Conservation (phyloP, 2,797 vertebrate species). For the Smutsia temminckii region DNA sequence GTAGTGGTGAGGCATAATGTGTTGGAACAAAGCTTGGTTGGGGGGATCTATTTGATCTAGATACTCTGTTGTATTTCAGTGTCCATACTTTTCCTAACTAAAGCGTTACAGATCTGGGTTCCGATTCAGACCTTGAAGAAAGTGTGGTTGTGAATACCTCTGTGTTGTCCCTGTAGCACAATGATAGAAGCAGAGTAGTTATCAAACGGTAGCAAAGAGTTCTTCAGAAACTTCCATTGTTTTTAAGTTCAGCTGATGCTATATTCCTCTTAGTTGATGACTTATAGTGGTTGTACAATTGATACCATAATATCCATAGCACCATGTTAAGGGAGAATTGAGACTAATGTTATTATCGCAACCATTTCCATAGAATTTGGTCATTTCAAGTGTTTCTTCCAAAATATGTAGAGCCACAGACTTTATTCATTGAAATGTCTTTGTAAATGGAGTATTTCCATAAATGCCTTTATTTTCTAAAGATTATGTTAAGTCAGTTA, state of each 20-base stretch:
- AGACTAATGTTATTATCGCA: not conserved
- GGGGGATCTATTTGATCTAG: not conserved
- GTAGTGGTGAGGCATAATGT: not conserved
- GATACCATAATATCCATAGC: not conserved
- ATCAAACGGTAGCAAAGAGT: not conserved
- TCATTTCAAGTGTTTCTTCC: not conserved
- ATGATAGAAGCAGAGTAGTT: not conserved
- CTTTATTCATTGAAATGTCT: not conserved
- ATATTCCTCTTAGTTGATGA: not conserved
- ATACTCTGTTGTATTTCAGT: not conserved
- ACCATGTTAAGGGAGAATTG: not conserved
- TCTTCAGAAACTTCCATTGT: not conserved
- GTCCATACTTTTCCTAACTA: not conserved
- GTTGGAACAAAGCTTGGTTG: not conserved
- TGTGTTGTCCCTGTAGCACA: not conserved
- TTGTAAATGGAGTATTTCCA: not conserved
- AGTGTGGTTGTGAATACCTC: not conserved
- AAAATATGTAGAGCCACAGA: not conserved
- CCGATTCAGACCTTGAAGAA: not conserved
- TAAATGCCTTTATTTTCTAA: not conserved
- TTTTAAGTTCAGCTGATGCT: not conserved
- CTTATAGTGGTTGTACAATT: not conserved
- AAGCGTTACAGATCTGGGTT: not conserved
- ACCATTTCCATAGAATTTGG: not conserved
- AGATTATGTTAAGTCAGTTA: not conserved